Percentiles rank a stretch among this genome's conserved stretches.
phyloP scores from a whole-genome alignment of 2,888 invertebrate species.

The Pedicia rivosa region DNA sequence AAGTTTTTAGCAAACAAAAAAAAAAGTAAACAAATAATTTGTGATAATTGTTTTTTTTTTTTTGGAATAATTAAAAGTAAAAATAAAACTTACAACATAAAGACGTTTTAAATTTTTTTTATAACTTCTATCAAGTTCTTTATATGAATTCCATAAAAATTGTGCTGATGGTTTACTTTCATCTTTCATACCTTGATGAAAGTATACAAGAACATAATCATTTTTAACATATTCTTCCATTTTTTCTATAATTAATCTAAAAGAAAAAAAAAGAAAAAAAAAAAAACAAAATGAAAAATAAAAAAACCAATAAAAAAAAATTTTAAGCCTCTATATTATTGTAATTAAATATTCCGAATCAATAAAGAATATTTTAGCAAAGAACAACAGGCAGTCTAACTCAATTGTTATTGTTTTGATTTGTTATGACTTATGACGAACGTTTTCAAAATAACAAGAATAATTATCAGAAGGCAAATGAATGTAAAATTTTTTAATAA shows the following conservation, averaged over 20 bases:
- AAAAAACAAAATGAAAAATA: background rate
- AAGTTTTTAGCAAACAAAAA: too few relatives aligned
- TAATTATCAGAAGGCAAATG: too few relatives aligned
- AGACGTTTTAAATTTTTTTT: slow-evolving; percentile 98
- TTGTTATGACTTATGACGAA: too few relatives aligned
- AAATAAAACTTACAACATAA: slow-evolving; percentile 56
- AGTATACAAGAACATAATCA: slow-evolving; percentile 96
- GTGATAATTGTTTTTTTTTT: too few relatives aligned
- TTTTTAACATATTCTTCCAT: slow-evolving; percentile 95
- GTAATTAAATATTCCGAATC: too few relatives aligned
- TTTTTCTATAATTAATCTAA: slow-evolving; percentile 81
- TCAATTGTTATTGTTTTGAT: too few relatives aligned
- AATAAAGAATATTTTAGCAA: too few relatives aligned
- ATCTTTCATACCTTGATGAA: slow-evolving; percentile 90
- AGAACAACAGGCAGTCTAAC: too few relatives aligned
- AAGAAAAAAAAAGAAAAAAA: background rate
- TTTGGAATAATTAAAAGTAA: background rate
- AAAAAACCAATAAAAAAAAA: background rate
- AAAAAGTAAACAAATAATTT: too few relatives aligned
- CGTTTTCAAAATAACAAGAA: too few relatives aligned
- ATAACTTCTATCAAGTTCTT: slow-evolving; percentile 94
- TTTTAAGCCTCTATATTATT: too few relatives aligned
- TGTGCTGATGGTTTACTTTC: slow-evolving; percentile 90
- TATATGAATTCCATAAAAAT: slow-evolving; percentile 95
- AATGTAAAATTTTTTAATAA: too few relatives aligned